A percentile compares a stretch with the other conserved stretches of the same genome.
These are phyloP conservation scores for Machimus rusticus DNA, from an alignment of 2,888 invertebrate species.

Conservation along the genomic window DNA sequence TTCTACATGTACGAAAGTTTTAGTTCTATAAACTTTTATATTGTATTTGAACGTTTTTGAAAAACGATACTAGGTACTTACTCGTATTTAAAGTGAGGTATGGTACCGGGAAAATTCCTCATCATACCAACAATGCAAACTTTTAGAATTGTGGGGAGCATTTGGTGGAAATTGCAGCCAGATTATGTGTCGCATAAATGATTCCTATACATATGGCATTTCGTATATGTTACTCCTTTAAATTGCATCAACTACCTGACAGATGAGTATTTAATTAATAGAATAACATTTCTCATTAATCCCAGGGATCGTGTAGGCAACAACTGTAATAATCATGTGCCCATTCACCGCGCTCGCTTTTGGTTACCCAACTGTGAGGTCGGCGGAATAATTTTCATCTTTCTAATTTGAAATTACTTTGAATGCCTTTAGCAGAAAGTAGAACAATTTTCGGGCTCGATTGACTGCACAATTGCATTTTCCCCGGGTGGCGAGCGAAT, in stretches of 20 bases:
- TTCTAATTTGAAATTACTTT: background rate
- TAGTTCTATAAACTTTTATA: too few relatives aligned
- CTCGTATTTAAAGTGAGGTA: too few relatives aligned
- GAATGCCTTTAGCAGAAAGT: background rate
- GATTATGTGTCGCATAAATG: background rate
- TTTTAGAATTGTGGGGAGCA: background rate
- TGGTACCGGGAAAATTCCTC: background rate
- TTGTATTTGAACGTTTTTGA: too few relatives aligned
- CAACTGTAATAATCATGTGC: background rate
- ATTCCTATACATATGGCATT: background rate
- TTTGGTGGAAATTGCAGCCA: background rate
- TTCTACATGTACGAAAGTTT: too few relatives aligned
- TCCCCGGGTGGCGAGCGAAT: background rate
- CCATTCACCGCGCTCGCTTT: background rate
- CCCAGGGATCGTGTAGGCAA: background rate
- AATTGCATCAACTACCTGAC: background rate
- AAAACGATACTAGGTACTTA: too few relatives aligned
- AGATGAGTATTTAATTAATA: background rate
- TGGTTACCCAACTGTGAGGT: background rate
- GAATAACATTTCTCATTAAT: background rate
- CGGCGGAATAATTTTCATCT: background rate
- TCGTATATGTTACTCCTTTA: background rate
- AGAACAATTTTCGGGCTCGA: background rate
- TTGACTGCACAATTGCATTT: background rate
- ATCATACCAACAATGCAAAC: background rate